Conservation (phyloP, 2,113 vertebrate species). For the Fregetta grallaria region DNA sequence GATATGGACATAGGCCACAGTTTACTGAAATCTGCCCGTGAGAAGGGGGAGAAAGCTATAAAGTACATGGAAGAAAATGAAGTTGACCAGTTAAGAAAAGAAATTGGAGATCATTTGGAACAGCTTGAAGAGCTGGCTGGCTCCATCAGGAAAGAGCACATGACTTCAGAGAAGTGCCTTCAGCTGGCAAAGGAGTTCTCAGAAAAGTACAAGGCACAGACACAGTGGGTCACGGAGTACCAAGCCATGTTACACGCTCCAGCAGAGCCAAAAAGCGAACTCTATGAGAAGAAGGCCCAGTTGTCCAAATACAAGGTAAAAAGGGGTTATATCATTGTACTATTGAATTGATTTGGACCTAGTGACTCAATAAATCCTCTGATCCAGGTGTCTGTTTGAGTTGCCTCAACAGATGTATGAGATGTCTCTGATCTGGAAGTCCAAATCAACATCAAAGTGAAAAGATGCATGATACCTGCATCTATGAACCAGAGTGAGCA, state of each 20-base stretch:
- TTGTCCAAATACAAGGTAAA: slow-evolving; percentile 94
- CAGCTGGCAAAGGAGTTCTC: slow-evolving; percentile 91
- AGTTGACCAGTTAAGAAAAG: slow-evolving; percentile 79
- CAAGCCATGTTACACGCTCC: slow-evolving; percentile 77
- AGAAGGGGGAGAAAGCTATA: slow-evolving; percentile 84
- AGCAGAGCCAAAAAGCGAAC: slow-evolving; percentile 88
- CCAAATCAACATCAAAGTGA: neutral
- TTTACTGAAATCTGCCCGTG: slow-evolving; percentile 88
- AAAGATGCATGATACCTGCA: neutral
- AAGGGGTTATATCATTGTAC: neutral
- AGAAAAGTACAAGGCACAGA: slow-evolving; percentile 86
- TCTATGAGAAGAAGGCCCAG: slow-evolving; percentile 95
- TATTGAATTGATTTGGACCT: neutral
- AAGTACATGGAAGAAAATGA: slow-evolving; percentile 81
- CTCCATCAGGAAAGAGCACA: slow-evolving; percentile 84
- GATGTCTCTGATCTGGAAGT: neutral
- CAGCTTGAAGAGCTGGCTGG: slow-evolving; percentile 85
- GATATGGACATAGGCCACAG: slow-evolving; percentile 90
- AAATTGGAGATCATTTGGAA: slow-evolving; percentile 79
- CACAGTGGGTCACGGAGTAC: slow-evolving; percentile 86
- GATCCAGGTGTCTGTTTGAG: neutral
- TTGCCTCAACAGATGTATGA: neutral
- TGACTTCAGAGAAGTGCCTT: slow-evolving; percentile 83
- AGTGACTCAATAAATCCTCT: neutral
- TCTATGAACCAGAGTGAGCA: neutral